A percentile compares a stretch with the other conserved stretches of the same genome.
Evolutionary conservation across 2,113 vertebrate genomes (phyloP).

Genomic region (Triplophysa siluroides): DNA sequence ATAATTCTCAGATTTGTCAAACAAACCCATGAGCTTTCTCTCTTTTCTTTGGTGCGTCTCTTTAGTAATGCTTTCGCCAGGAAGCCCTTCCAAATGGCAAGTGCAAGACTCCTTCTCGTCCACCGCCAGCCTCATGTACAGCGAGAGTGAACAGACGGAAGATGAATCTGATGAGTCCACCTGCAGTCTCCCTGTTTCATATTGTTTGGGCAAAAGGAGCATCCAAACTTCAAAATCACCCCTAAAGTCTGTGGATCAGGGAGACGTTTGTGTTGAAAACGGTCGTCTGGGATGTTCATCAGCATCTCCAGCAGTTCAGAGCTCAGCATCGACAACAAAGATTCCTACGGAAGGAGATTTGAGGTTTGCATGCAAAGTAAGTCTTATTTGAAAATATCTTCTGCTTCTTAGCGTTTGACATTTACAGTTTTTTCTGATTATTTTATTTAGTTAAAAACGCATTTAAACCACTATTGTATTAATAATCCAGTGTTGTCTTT

Average conservation of each 20-base stretch:
- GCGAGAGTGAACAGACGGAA: conserved; percentile 71
- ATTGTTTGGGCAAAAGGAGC: background rate
- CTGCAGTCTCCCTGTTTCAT: conserved; percentile 23
- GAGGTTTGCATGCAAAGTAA: conserved; percentile 85
- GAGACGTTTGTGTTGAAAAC: background rate
- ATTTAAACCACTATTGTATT: background rate
- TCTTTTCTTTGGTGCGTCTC: background rate
- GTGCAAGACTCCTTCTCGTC: conserved; percentile 70
- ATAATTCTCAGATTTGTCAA: background rate
- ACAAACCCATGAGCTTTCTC: background rate
- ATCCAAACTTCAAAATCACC: background rate
- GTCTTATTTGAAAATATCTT: background rate
- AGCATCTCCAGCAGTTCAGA: background rate
- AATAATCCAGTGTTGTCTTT: background rate
- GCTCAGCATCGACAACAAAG: conserved; percentile 22
- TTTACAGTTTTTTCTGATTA: no score
- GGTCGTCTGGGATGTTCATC: conserved; percentile 30
- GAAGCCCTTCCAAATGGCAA: conserved; percentile 67
- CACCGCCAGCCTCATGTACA: conserved; percentile 58
- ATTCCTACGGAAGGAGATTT: conserved; percentile 74
- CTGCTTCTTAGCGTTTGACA: no score
- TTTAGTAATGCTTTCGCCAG: conserved; percentile 68
- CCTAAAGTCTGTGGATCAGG: background rate
- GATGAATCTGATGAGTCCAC: conserved; percentile 72
- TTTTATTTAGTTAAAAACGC: no score